Evolutionary conservation across 1,140 invertebrate species (phyloP).

Genomic region (Drosophila oshimai): DNA sequence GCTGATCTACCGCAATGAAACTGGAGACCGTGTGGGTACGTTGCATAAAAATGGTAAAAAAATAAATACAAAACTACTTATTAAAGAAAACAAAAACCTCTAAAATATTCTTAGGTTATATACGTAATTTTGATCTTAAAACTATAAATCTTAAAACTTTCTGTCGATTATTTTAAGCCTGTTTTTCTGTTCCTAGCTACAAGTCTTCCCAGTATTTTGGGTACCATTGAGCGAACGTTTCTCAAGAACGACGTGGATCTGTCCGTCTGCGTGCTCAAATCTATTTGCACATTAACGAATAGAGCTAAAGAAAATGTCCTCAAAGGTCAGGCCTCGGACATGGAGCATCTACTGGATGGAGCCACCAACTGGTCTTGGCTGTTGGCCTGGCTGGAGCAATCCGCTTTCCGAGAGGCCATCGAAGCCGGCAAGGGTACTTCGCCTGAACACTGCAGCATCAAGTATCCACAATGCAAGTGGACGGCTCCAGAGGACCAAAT

Average conservation of each 20-base stretch:
- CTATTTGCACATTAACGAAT: slow-evolving; percentile 49
- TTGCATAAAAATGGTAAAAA: no score
- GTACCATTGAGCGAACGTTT: slow-evolving; percentile 55
- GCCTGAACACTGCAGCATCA: slow-evolving; percentile 23
- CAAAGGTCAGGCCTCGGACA: slow-evolving; percentile 34
- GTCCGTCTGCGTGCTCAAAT: slow-evolving; percentile 56
- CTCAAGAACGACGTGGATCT: slow-evolving; percentile 62
- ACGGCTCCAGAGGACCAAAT: slow-evolving; percentile 50
- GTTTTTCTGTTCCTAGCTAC: slow-evolving; percentile 47
- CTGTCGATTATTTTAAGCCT: no score
- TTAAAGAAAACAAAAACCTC: background rate
- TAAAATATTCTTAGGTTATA: background rate
- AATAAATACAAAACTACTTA: background rate
- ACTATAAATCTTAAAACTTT: no score
- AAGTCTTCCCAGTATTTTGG: slow-evolving; percentile 38
- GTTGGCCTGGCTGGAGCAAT: slow-evolving; percentile 45
- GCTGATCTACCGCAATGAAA: slow-evolving; percentile 62
- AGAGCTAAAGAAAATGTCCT: slow-evolving; percentile 24
- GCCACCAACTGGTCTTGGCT: slow-evolving; percentile 55
- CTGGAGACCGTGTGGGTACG: slow-evolving; percentile 63
- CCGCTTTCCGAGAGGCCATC: slow-evolving; percentile 45
- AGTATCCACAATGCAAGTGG: slow-evolving; percentile 67
- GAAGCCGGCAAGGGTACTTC: slow-evolving; percentile 28
- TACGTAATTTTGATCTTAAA: background rate
- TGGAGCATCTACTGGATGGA: slow-evolving; percentile 57